Percentiles rank a stretch among this genome's conserved stretches.
phyloP scores from a whole-genome alignment of 2,888 invertebrate species.

The Nowickia ferox region DNA sequence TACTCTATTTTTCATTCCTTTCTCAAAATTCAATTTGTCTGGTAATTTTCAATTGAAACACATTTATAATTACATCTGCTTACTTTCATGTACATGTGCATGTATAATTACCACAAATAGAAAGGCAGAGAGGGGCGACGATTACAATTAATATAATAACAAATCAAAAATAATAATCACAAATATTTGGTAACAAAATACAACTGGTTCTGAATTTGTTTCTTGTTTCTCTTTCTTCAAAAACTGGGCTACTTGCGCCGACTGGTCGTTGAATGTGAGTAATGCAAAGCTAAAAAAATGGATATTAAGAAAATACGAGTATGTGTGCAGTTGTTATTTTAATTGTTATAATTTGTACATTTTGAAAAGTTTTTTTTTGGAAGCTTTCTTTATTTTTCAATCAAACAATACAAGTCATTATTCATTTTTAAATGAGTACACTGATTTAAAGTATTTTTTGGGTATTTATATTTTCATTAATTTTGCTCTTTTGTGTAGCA shows the following conservation, averaged over 20 bases:
- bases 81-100: not conserved
- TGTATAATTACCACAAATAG: not conserved
- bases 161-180: slow-evolving; percentile 17
- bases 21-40: slow-evolving; percentile 49
- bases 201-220: slow-evolving; percentile 44
- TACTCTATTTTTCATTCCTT: not conserved
- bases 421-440: not conserved
- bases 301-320: slow-evolving; percentile 12
- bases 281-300: slow-evolving; percentile 31
- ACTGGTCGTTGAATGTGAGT: slow-evolving; percentile 35
- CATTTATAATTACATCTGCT: not conserved
- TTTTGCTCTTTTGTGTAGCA: no score
- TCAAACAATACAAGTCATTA: slow-evolving; percentile 1
- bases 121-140: not conserved
- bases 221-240: slow-evolving; percentile 22
- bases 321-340: not conserved
- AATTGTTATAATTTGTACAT: not conserved
- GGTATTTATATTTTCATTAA: no score
- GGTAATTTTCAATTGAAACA: slow-evolving; percentile 50
- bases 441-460: not conserved
- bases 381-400: not conserved
- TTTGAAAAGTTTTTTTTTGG: not conserved
- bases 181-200: slow-evolving; percentile 31
- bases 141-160: slow-evolving; percentile 19
- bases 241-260: not conserved